These are phyloP conservation scores for Drosophila takahashii DNA, from an alignment of 1,140 invertebrate genomes.

Conservation along the genomic window DNA sequence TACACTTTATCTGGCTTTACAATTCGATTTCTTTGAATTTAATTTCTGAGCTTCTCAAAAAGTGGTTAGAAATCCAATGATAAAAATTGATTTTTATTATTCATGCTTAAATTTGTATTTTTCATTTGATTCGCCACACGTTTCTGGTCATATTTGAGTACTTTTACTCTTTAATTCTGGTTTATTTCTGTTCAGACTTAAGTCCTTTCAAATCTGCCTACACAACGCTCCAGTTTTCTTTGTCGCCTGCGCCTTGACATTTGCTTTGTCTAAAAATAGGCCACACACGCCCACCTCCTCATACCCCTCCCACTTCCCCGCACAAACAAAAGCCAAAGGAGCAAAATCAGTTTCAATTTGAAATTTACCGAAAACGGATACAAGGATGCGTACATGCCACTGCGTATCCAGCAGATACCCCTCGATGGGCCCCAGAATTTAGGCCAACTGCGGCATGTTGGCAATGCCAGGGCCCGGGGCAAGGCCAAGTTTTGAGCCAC, in stretches of 20 bases:
- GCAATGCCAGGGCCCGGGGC: conserved; percentile 21
- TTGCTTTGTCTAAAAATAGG: conserved; percentile 47
- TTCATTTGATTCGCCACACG: background rate
- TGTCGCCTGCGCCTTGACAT: conserved; percentile 50
- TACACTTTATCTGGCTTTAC: too few relatives aligned
- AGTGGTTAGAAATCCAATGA: background rate
- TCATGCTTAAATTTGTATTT: background rate
- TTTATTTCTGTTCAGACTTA: background rate
- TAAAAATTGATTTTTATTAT: background rate
- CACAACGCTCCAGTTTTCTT: conserved; percentile 24
- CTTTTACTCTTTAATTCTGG: background rate
- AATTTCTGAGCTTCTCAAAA: background rate
- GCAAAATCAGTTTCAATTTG: conserved; percentile 74
- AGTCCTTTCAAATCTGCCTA: background rate
- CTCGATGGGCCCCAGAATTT: conserved; percentile 16
- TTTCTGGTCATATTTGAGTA: background rate
- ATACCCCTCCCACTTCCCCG: background rate
- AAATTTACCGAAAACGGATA: conserved; percentile 72
- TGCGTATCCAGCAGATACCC: conserved; percentile 23
- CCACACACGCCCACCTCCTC: background rate
- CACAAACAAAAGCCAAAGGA: conserved; percentile 57
- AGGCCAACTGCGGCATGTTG: conserved; percentile 38
- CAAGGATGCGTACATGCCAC: conserved; percentile 40
- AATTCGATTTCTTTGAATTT: too few relatives aligned
- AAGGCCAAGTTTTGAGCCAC: conserved; percentile 40